phyloP scores from a whole-genome alignment of 2,113 vertebrate genomes.

The Ivindomyrus marchei region DNA sequence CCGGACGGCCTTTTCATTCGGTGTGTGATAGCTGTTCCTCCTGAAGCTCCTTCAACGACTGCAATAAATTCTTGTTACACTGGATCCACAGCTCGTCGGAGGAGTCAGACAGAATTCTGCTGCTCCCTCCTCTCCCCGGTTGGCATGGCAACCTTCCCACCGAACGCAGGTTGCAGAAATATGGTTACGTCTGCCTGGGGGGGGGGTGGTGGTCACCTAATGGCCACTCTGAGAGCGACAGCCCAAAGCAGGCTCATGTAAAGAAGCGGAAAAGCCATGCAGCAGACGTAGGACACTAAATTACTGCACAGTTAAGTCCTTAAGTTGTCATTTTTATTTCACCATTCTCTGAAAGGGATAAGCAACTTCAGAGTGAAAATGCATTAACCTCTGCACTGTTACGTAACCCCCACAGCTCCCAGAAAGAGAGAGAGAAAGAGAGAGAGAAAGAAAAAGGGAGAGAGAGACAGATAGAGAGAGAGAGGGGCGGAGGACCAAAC shows the following conservation, averaged over 20 bases:
- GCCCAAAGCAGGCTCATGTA: background rate
- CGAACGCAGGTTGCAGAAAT: slow-evolving; percentile 20
- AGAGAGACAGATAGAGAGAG: background rate
- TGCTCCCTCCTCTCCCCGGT: slow-evolving; percentile 20
- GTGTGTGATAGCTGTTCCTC: background rate
- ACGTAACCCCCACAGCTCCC: background rate
- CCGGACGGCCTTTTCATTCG: background rate
- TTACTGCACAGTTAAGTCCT: slow-evolving; percentile 1
- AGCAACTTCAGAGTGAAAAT: background rate
- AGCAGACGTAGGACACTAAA: background rate
- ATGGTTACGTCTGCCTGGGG: slow-evolving; percentile 23
- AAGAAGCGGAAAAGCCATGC: background rate
- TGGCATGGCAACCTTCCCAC: slow-evolving; percentile 47
- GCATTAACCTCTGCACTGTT: slow-evolving; percentile 11
- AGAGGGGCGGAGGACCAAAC: background rate
- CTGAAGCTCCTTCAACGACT: background rate
- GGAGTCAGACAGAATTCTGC: slow-evolving; percentile 15
- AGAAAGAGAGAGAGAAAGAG: background rate
- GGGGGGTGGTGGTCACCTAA: slow-evolving; percentile 20
- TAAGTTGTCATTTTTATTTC: slow-evolving; percentile 1
- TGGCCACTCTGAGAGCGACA: background rate
- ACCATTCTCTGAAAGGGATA: slow-evolving; percentile 4
- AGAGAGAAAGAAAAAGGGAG: background rate
- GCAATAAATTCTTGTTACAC: slow-evolving; percentile 31
- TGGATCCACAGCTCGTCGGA: background rate